A percentile compares a stretch with the other conserved stretches of the same genome.
Conservation (phyloP, 1,140 invertebrate species). For the Armadillidium nasatum region DNA sequence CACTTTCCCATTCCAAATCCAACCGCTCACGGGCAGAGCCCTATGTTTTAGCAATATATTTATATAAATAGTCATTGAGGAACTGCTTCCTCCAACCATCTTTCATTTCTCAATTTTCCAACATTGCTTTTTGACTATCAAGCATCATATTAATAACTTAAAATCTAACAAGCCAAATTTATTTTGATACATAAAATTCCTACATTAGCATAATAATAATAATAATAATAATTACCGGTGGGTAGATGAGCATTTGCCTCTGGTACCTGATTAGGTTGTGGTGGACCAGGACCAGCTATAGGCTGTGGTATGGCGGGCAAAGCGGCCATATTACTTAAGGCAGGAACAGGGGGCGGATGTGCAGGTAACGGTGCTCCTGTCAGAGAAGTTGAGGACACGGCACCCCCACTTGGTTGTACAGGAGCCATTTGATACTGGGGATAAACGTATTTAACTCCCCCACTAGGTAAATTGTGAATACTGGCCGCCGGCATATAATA, state of each 20-base stretch:
- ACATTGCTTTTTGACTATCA: too few species aligned
- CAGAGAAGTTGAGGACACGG: background rate
- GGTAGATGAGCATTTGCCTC: background rate
- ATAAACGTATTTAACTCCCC: background rate
- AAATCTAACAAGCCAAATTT: too few species aligned
- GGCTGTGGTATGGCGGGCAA: background rate
- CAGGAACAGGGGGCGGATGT: background rate
- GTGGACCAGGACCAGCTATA: background rate
- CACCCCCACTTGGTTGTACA: background rate
- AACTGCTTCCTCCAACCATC: too few species aligned
- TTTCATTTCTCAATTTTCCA: too few species aligned
- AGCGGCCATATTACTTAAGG: slow-evolving; percentile 2
- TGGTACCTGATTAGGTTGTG: background rate
- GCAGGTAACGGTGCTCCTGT: background rate
- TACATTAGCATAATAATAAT: too few species aligned
- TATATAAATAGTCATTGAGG: too few species aligned
- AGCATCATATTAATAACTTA: too few species aligned
- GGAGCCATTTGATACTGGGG: background rate
- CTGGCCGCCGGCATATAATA: background rate
- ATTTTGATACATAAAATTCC: too few species aligned
- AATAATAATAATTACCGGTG: background rate
- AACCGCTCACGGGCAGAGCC: too few species aligned
- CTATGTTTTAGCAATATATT: too few species aligned
- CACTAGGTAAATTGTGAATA: background rate
- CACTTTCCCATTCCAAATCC: too few species aligned